Conservation (phyloP, 2,888 invertebrate species). For the Matsumyia berberina region DNA sequence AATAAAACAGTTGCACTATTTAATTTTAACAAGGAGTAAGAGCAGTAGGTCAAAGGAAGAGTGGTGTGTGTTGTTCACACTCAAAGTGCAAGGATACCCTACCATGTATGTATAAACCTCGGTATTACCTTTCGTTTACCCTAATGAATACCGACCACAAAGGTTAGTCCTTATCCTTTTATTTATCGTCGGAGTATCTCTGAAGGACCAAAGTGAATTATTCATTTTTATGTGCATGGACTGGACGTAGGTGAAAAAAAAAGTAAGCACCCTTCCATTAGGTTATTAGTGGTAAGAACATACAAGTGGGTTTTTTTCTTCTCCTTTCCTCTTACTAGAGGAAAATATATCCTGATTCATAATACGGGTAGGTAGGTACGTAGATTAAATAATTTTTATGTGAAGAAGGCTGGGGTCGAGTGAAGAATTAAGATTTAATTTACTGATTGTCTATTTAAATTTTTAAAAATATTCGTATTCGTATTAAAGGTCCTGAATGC, state of each 20-base stretch:
- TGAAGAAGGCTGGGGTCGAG: not conserved
- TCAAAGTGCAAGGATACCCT: constrained; percentile 35
- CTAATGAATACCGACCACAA: constrained; percentile 37
- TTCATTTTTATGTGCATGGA: constrained; percentile 24
- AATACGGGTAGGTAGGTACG: too few species aligned
- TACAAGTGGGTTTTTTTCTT: not conserved
- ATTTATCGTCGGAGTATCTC: constrained; percentile 22
- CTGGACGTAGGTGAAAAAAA: not conserved
- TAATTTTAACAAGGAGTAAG: constrained; percentile 1
- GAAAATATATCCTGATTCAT: not conserved
- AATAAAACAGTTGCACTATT: constrained; percentile 12
- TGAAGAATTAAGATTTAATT: too few species aligned
- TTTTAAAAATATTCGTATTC: too few species aligned
- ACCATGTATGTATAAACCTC: not conserved
- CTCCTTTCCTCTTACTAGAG: not conserved
- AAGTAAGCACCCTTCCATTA: constrained; percentile 30
- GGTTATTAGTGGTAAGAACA: constrained; percentile 41
- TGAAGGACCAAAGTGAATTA: constrained; percentile 26
- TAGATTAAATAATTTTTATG: not conserved
- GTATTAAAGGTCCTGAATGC: too few species aligned
- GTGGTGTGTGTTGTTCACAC: not conserved
- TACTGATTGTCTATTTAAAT: too few species aligned
- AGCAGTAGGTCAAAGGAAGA: not conserved
- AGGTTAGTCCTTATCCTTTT: constrained; percentile 11
- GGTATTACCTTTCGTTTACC: constrained; percentile 18